A percentile compares a stretch with the other conserved stretches of the same genome.
These are phyloP conservation scores for human DNA, from an alignment of 2,113 vertebrate species.

Conservation along the genomic window GRCh38 chr5:3884501-3885000, in stretches of 20 bases:
- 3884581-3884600: too few species aligned
- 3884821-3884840: neutral
- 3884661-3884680: accelerated
- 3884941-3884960: neutral
- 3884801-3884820: accelerated
- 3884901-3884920: accelerated
- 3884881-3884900: accelerated
- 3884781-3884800: accelerated
- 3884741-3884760: accelerated
- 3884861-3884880: too few species aligned
- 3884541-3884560: accelerated
- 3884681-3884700: neutral
- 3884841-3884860: accelerated
- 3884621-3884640: neutral
- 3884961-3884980: too few species aligned
- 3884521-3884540: neutral
- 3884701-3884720: neutral
- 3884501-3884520: accelerated
- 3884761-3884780: accelerated
- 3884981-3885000: accelerated
- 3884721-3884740: accelerated
- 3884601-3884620: too few species aligned
- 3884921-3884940: accelerated
- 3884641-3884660: neutral
- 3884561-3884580: too few species aligned